phyloP scores from a whole-genome alignment of 2,113 vertebrate species.

The Pavo muticus region DNA sequence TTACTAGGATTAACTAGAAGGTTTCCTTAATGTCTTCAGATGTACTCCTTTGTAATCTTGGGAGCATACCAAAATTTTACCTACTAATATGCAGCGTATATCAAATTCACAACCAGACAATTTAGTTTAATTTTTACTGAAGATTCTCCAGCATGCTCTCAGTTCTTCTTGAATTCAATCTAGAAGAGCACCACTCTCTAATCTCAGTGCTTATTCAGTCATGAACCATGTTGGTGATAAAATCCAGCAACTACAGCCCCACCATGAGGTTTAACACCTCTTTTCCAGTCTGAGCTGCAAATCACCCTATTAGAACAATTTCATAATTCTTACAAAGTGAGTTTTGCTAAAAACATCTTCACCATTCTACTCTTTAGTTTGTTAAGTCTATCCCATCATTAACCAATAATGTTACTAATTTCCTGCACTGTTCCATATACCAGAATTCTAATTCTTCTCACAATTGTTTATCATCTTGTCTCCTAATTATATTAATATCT shows the following conservation, averaged over 20 bases:
- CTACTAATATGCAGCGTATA: neutral
- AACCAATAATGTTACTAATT: neutral
- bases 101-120: neutral
- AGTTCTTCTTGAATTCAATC: neutral
- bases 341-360: neutral
- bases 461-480: neutral
- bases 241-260: neutral
- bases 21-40: neutral
- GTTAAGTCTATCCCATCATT: neutral
- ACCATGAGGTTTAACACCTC: neutral
- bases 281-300: neutral
- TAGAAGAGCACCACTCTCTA: neutral
- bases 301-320: neutral
- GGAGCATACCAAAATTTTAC: neutral
- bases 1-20: neutral
- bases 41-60: neutral
- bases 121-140: neutral
- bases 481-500: neutral
- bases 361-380: neutral
- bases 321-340: neutral
- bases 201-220: neutral
- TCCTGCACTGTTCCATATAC: neutral
- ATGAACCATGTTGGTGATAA: neutral
- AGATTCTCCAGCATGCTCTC: neutral
- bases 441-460: neutral